These are phyloP conservation scores for Gymnogyps californianus DNA, from an alignment of 2,113 vertebrate genomes.

Conservation along the genomic window DNA sequence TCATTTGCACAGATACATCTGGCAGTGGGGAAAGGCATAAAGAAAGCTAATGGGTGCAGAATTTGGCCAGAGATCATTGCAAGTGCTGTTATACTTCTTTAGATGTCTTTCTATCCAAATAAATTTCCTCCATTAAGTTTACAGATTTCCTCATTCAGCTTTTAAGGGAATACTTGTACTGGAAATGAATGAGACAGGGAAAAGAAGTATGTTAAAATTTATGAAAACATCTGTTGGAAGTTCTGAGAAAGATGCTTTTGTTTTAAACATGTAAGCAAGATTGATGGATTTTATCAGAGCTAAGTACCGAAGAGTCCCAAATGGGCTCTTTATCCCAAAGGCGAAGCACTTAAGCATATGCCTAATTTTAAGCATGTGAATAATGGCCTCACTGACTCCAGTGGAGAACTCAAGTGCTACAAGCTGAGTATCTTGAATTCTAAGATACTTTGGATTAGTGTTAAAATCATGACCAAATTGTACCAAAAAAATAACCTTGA, in stretches of 20 bases:
- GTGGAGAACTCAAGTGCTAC: not conserved
- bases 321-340: slow-evolving; percentile 48
- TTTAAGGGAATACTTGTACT: slow-evolving; percentile 54
- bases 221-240: slow-evolving; percentile 61
- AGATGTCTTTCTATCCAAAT: slow-evolving; percentile 51
- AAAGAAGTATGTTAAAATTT: slow-evolving; percentile 48
- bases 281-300: slow-evolving; percentile 53
- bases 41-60: slow-evolving; percentile 39
- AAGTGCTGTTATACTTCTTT: slow-evolving; percentile 9
- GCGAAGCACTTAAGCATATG: slow-evolving; percentile 28
- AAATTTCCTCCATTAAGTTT: slow-evolving; percentile 50
- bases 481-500: not conserved
- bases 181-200: slow-evolving; percentile 42
- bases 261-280: slow-evolving; percentile 54
- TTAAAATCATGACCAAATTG: not conserved
- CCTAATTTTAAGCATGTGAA: slow-evolving; percentile 54
- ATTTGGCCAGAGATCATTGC: slow-evolving; percentile 30
- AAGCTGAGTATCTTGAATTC: not conserved
- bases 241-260: slow-evolving; percentile 60
- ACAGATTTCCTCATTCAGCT: slow-evolving; percentile 38
- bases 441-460: not conserved
- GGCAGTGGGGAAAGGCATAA: not conserved
- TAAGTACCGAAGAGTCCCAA: slow-evolving; percentile 31
- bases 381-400: slow-evolving; percentile 7
- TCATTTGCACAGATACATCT: slow-evolving; percentile 20